Evolutionary conservation across 2,888 invertebrate species (phyloP).

Genomic region (Agrypnus murinus): DNA sequence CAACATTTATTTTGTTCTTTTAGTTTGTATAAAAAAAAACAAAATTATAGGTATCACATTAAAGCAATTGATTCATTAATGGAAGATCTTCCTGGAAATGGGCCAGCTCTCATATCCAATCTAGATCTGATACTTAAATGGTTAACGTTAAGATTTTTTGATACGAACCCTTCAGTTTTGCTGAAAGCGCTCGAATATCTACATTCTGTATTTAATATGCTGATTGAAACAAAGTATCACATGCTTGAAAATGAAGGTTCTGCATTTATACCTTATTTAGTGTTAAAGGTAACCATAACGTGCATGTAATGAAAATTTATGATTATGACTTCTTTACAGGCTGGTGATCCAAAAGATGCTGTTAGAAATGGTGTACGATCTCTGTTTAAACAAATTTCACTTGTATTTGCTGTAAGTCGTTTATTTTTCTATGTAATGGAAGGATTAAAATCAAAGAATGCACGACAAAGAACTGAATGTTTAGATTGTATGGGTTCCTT

Average conservation of each 20-base stretch:
- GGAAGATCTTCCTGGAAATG: constrained; percentile 87
- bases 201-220: constrained; percentile 85
- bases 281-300: constrained; percentile 92
- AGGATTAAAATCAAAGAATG: constrained; percentile 97
- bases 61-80: constrained; percentile 94
- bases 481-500: constrained; percentile 92
- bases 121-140: constrained; percentile 97
- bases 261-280: constrained; percentile 95
- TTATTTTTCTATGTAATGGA: constrained; percentile 94
- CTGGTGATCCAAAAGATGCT: constrained; percentile 97
- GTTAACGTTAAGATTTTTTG: constrained; percentile 97
- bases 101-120: constrained; percentile 88
- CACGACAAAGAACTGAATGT: constrained; percentile 96
- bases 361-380: constrained; percentile 92
- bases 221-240: constrained; percentile 87
- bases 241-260: constrained; percentile 94
- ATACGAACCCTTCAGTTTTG: constrained; percentile 98
- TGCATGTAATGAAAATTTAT: neutral
- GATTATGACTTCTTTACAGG: constrained; percentile 70
- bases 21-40: neutral
- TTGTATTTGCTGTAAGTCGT: constrained; percentile 91
- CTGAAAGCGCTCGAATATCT: constrained; percentile 96
- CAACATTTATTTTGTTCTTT: neutral
- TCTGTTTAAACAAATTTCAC: constrained; percentile 88
- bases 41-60: constrained; percentile 89